phyloP scores from a whole-genome alignment of 2,113 vertebrate species.

The Hassar affinis region DNA sequence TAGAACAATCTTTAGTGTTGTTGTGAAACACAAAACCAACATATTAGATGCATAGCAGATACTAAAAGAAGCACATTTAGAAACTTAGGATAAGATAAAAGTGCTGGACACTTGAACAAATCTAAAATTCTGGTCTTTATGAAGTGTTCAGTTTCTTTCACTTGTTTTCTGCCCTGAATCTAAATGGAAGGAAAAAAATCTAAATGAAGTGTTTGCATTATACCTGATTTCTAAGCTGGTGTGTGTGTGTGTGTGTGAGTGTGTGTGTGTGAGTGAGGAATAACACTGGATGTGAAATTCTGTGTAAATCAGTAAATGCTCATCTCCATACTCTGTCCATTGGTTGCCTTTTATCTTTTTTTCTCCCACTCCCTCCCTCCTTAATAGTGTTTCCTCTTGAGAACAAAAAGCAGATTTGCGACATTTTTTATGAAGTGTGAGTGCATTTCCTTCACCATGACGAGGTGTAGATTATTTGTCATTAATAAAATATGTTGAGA shows the following conservation, averaged over 20 bases:
- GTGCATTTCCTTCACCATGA: constrained; percentile 20
- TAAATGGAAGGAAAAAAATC: neutral
- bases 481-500: constrained; percentile 33
- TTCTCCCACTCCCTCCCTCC: neutral
- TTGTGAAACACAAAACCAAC: neutral
- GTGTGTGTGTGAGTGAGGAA: constrained; percentile 30
- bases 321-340: constrained; percentile 6
- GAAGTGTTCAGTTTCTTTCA: neutral
- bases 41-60: neutral
- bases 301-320: constrained; percentile 28
- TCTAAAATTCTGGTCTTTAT: neutral
- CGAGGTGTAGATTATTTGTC: constrained; percentile 30
- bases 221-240: constrained; percentile 41
- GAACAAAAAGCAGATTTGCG: neutral
- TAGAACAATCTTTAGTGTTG: neutral
- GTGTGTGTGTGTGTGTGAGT: constrained; percentile 22
- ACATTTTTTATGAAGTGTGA: neutral
- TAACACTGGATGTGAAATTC: neutral
- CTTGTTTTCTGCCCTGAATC: neutral
- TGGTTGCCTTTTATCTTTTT: neutral
- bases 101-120: constrained; percentile 14
- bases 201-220: neutral
- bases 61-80: neutral
- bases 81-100: neutral
- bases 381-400: neutral